Conservation (phyloP, 2,113 vertebrate species). For the Seriola aureovittata region DNA sequence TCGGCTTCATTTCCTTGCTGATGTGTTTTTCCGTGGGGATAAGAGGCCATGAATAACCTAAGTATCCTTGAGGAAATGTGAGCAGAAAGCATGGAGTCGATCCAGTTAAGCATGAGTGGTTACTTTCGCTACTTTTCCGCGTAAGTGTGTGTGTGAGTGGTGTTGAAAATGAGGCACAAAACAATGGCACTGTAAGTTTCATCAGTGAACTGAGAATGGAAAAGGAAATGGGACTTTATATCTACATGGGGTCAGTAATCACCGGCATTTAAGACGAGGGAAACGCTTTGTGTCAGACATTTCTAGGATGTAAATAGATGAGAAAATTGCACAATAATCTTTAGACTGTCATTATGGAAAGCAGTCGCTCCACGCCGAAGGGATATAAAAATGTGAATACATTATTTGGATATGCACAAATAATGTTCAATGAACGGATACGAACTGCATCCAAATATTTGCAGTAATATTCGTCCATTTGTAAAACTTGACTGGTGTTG, state of each 20-base stretch:
- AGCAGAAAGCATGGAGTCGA: conserved; percentile 61
- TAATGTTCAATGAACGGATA: background rate
- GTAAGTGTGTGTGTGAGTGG: conserved; percentile 1
- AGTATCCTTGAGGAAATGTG: conserved; percentile 67
- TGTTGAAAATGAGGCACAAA: conserved; percentile 37
- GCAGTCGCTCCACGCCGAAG: background rate
- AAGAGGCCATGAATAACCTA: conserved; percentile 64
- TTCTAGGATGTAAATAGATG: background rate
- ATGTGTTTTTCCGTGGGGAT: conserved; percentile 63
- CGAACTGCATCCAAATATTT: background rate
- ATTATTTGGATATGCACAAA: background rate
- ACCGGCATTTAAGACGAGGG: background rate
- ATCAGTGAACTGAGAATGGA: conserved; percentile 22
- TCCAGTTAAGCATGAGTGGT: conserved; percentile 63
- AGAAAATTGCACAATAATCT: background rate
- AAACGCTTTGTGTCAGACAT: background rate
- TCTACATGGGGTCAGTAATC: background rate
- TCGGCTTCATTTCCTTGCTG: conserved; percentile 67
- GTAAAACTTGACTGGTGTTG: background rate
- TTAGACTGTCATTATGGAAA: background rate
- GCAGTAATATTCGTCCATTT: background rate
- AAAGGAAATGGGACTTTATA: conserved; percentile 24
- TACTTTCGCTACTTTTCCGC: conserved; percentile 27
- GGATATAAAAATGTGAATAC: background rate
- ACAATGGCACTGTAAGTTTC: conserved; percentile 14